Base-by-base conservation (phyloP, 2,113 vertebrate genomes). In the Tetraodon nigroviridis region DNA sequence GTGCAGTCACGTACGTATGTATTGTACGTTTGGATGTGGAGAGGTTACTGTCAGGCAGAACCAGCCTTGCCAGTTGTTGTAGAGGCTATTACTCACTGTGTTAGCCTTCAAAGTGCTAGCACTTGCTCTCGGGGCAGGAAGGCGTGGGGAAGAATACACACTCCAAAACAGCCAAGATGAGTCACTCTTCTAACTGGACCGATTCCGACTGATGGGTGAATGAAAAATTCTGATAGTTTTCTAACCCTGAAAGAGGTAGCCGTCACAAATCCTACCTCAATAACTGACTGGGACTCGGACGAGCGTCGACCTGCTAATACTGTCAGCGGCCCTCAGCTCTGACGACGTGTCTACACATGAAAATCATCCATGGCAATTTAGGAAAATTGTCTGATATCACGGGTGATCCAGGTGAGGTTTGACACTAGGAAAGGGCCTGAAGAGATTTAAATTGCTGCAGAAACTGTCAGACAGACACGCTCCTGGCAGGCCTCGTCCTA, bases 401-500 rank as follows among this genome's bases (percentile, higher is more conserved):
- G 40, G 42, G 32, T 60, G 50, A 65, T 71, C 61, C n/a, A 61
- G 22, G 51, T 47, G 32, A 69, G 45, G 61, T 61, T 63, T 17
- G 19, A 57, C 64, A 46, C 60, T 45, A 14, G 47, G 64, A 59
- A 63, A 55, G 55, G 49, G 55, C 2, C 51, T 6, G 48, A 67
- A 1, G 29, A 64, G 69, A 75, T 76, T 70, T 53, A 75, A 70
- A 10, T 50, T n/a, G 18, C 53, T 67, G 14, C 64, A 66, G 61
- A 54, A 61, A 49, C 66, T 24, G 66, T 2, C 67, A 64, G 53
- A 63, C 75, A 73, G 52, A 81, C 82, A 72, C 60, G 73, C 70
- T 71, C 75, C 53, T 61, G 61, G 73, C 53, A 29, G 67, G 76
- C 66, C 77, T 55, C 69, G 70, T 84, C 68, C 65, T 79, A 79